Base-by-base conservation (phyloP, 2,113 vertebrate genomes). In the Dipodomys spectabilis region DNA sequence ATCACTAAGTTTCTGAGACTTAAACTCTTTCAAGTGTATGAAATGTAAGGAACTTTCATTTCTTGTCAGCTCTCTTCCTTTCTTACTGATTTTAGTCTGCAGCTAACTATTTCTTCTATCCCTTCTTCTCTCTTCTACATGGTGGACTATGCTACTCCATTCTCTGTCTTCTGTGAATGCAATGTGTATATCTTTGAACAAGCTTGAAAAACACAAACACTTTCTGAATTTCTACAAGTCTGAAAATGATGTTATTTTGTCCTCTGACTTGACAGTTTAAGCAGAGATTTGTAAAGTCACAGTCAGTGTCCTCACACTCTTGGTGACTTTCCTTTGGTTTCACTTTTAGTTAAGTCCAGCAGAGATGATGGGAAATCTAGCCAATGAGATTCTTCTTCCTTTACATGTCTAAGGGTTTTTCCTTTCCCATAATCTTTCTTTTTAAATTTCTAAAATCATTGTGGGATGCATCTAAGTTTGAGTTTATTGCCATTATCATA, bases 1-100 rank as follows among this genome's bases (percentile, higher is more conserved):
- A 72, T 84, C 44, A 77, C 13, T 92, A 30, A 68, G 57, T 64
- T 85, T 95, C 86, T 89, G 15, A 84, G 49, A 72, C 30, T 78
- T 57, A 35, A 0, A 94, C 35, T 79, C 30, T 90, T 93, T 68
- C 44, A 82, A 65, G 25, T 39, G 39, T 23, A 28, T 88, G 32
- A 65, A 20, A 27, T 72, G 39, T 28, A 75, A 32, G 49, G 71
- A 78, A 64, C 28, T 4, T 12, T 84, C 9, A n/a, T 83, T 92
- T 79, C 22, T 27, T 32, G 18, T 35, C 49, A 73, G 35, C 13
- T 78, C 53, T 57, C 53, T 64, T 87, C 39, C 23, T 78, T 53
- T 82, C 32, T 53, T 82, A 25, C 39, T 82, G 82, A 28, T 67
- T 12, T 35, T 12, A 6, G 9, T 57, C 67, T 71, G 10, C 19